Base-by-base conservation (phyloP, 2,113 vertebrate genomes). In the Leptobrachium ailaonicum region DNA sequence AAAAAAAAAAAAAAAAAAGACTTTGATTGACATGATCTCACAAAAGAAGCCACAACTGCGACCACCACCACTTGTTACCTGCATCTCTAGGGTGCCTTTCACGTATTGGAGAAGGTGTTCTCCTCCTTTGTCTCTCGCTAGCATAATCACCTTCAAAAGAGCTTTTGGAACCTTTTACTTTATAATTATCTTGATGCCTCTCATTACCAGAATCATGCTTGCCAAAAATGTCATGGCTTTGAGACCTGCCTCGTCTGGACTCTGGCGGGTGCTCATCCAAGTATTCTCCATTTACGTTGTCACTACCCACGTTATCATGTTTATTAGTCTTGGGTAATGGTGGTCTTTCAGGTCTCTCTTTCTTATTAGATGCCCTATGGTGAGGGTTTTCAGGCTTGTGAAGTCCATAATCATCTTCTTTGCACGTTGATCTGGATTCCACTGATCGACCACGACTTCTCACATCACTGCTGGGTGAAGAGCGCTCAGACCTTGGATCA, bases 11-110 rank as follows among this genome's bases (percentile, higher is more conserved):
- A 64, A 40, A 7, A 64, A 64, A 32, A 32, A 32, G 20, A 32
- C 20, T 32, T 32, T 32, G 20, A 32, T 32, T 41, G 4, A 50
- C 20, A 53, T 12, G 66, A 43, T 41, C 10, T 66, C 43, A 75
- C 62, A 50, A 75, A 32, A 32, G 20, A 32, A 32, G 20, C 14
- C 10, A 32, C 42, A 54, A 60, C 20, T 20, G 67, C 71, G 63
- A 68, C 63, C 71, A 73, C 45, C 58, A 43, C 8, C 8, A 63
- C 40, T 68, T 56, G 88, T 93, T 98, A 98, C 97, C 97, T 98
- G 94, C 76, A 60, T 92, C 88, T 62, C 3, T 83, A 70, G 50
- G 85, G 76, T 74, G 75, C 78, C 54, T 83, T 4, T 81, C 40
- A 54, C 88, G 85, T 6, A 79, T 85, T 53, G 72, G 82, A 71